A percentile compares a stretch with the other conserved stretches of the same genome.
Conservation (phyloP, 1,140 invertebrate genomes). For the Batillaria attramentaria region DNA sequence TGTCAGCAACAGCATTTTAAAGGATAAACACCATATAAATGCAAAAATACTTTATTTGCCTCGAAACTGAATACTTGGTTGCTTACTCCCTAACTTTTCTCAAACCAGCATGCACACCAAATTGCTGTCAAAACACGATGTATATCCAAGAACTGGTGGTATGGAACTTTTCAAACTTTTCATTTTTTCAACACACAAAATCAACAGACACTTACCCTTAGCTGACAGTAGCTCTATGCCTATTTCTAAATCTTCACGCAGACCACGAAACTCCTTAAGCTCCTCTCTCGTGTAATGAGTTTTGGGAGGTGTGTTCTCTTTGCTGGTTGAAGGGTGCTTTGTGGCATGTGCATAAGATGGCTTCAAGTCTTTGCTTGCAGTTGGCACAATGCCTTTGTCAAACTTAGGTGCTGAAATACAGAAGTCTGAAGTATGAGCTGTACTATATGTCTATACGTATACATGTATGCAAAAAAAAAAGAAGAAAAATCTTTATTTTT, state of each 20-base stretch:
- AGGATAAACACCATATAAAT: too few relatives aligned
- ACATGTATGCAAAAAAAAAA: too few relatives aligned
- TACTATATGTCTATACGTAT: too few relatives aligned
- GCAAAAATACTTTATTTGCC: too few relatives aligned
- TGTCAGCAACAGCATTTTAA: too few relatives aligned
- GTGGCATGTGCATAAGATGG: slow-evolving; percentile 6
- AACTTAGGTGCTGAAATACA: slow-evolving; percentile 33
- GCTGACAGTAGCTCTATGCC: slow-evolving; percentile 34
- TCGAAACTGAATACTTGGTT: too few relatives aligned
- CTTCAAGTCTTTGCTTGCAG: slow-evolving; percentile 5
- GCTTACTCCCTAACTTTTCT: too few relatives aligned
- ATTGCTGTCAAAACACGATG: too few relatives aligned
- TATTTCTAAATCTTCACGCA: slow-evolving; percentile 29
- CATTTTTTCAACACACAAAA: background rate
- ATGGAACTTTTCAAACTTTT: slow-evolving; percentile 10
- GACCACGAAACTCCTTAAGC: slow-evolving; percentile 28
- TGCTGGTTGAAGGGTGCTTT: slow-evolving; percentile 26
- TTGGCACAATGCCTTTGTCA: background rate
- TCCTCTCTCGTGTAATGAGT: slow-evolving; percentile 20
- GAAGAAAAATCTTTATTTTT: too few relatives aligned
- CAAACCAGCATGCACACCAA: too few relatives aligned
- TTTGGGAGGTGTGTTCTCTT: slow-evolving; percentile 15
- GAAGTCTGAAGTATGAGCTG: background rate
- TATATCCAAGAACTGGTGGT: slow-evolving; percentile 8
- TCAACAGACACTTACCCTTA: slow-evolving; percentile 28